Evolutionary conservation across 2,888 invertebrate species (phyloP), one percentile per base, ranked within the genome.

Genomic region (Drosophila neoperkinsi): DNA sequence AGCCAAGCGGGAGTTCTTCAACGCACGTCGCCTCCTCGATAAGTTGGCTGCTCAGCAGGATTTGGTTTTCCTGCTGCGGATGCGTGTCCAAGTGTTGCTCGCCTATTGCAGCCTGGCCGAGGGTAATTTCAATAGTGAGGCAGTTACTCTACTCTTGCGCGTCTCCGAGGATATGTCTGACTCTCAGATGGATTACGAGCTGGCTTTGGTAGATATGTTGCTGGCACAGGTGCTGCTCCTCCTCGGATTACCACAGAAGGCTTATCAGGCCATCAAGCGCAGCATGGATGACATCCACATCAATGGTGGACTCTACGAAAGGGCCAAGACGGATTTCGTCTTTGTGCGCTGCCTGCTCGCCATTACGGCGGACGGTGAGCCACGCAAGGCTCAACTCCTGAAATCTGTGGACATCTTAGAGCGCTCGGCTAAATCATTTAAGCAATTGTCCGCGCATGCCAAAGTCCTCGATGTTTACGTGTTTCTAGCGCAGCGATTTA

Each of bases 261-360:
- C 97, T 0, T 92, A 97, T 65, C 94, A 94, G 74, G 94, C 97
- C 16, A 94, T 97, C 0, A 95, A 96, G 78, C 94, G 95, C 92
- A 95, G 96, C 64, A 94, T 97, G 86, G 95, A 96, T 10, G 94
- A 94, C 36, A 94, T 97, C 56, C 94, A 97, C 91, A 95, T 97
- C 1, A 97, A 98, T 90, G 98, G 98, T 2, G 96, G 96, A 21
- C 94, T 95, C 30, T 97, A 96, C 84, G 98, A 98, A 92, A 95
- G 96, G 88, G 97, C 96, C 2, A 95, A 97, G 93, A 96, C 95
- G 0, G 92, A 96, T 88, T 94, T 97, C 68, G 93, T 97, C 18
- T 96, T 97, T 87, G 96, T 96, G 0, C 97, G 97, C 90, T 97
- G 97, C 91, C 94, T 96, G 33, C 94, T 97, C 50, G 96, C 97